A percentile compares a stretch with the other conserved stretches of the same genome.
Evolutionary conservation across 2,113 vertebrate species (phyloP).

Genomic region (Laterallus jamaicensis): DNA sequence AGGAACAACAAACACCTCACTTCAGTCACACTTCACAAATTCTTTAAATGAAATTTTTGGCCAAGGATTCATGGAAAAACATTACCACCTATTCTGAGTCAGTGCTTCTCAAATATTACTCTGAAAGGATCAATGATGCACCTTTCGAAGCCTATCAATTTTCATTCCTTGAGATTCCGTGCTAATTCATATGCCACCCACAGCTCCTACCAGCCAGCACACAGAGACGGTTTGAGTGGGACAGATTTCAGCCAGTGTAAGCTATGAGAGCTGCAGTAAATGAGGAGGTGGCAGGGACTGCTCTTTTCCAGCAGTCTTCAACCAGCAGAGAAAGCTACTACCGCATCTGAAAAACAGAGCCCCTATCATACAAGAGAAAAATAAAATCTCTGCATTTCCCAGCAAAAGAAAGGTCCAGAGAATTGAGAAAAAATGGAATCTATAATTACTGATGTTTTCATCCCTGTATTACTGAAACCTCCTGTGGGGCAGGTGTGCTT

Average conservation of each 20-base stretch:
- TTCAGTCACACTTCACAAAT: neutral
- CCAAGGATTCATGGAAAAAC: neutral
- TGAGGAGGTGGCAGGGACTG: neutral
- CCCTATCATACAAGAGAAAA: neutral
- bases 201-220: neutral
- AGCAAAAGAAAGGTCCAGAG: neutral
- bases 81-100: neutral
- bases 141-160: neutral
- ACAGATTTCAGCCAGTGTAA: neutral
- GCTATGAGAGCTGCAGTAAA: neutral
- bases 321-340: neutral
- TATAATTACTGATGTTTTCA: neutral
- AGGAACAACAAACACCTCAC: conserved; percentile 10
- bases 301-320: neutral
- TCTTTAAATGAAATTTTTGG: neutral
- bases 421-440: neutral
- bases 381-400: neutral
- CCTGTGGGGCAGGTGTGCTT: neutral
- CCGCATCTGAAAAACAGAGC: neutral
- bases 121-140: neutral
- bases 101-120: neutral
- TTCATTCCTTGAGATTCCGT: neutral
- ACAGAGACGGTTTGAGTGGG: neutral
- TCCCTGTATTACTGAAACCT: neutral
- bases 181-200: neutral